phyloP scores from a whole-genome alignment of 2,113 vertebrate genomes.

The Zeus faber region DNA sequence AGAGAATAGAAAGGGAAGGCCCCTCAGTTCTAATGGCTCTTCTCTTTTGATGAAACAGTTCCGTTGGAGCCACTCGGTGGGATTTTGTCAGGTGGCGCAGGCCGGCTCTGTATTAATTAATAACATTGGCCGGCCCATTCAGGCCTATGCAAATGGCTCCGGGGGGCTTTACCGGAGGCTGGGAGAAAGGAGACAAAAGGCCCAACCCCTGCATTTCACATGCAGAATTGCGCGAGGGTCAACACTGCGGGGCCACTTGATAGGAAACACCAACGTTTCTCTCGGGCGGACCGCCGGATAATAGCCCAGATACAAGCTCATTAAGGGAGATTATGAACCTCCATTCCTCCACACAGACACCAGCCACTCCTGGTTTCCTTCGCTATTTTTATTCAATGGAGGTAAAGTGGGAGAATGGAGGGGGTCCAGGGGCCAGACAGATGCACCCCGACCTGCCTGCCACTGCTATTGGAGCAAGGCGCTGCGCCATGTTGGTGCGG shows the following conservation, averaged over 20 bases:
- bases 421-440: slow-evolving; percentile 61
- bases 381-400: slow-evolving; percentile 64
- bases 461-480: slow-evolving; percentile 48
- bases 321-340: slow-evolving; percentile 75
- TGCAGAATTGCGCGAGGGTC: slow-evolving; percentile 73
- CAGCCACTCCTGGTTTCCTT: slow-evolving; percentile 64
- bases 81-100: slow-evolving; percentile 71
- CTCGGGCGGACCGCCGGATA: slow-evolving; percentile 63
- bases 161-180: slow-evolving; percentile 60
- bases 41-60: slow-evolving; percentile 75
- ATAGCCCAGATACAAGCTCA: slow-evolving; percentile 76
- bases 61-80: slow-evolving; percentile 70
- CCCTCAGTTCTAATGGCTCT: slow-evolving; percentile 68
- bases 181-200: slow-evolving; percentile 74
- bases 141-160: slow-evolving; percentile 73
- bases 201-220: slow-evolving; percentile 73
- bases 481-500: slow-evolving; percentile 57
- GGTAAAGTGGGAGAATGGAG: slow-evolving; percentile 66
- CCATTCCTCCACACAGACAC: slow-evolving; percentile 68
- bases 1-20: no score
- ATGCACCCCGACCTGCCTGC: slow-evolving; percentile 67
- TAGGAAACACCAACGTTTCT: slow-evolving; percentile 70
- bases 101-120: slow-evolving; percentile 77
- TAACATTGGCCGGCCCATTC: slow-evolving; percentile 73
- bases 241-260: slow-evolving; percentile 66